A percentile compares a stretch with the other conserved stretches of the same genome.
phyloP scores from a whole-genome alignment of 2,888 invertebrate genomes.

The Magallana nippona region DNA sequence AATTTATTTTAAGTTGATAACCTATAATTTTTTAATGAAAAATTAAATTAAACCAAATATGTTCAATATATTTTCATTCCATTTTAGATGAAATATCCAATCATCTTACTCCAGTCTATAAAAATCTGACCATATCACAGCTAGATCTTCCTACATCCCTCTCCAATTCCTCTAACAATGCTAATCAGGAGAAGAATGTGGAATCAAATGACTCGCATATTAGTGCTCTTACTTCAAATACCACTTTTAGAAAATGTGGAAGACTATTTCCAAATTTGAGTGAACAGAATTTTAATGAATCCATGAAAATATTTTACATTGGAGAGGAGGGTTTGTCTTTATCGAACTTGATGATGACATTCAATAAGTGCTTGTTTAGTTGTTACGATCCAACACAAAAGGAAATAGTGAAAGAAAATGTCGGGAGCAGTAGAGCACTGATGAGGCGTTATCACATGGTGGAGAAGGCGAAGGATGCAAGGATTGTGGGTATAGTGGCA shows the following conservation, averaged over 20 bases:
- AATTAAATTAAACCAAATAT: background rate
- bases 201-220: background rate
- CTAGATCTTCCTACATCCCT: background rate
- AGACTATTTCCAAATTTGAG: slow-evolving; percentile 61
- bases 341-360: slow-evolving; percentile 83
- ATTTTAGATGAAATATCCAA: background rate
- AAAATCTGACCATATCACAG: slow-evolving; percentile 21
- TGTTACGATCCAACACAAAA: slow-evolving; percentile 77
- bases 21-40: too few species aligned
- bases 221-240: background rate
- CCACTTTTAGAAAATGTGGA: slow-evolving; percentile 57
- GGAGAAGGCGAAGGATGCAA: slow-evolving; percentile 95
- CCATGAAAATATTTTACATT: slow-evolving; percentile 85
- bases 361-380: slow-evolving; percentile 77
- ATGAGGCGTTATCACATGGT: slow-evolving; percentile 90
- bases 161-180: background rate
- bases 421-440: slow-evolving; percentile 83
- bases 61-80: background rate
- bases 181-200: background rate
- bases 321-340: slow-evolving; percentile 85
- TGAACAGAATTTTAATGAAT: slow-evolving; percentile 75
- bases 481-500: slow-evolving; percentile 92
- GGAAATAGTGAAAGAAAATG: slow-evolving; percentile 61
- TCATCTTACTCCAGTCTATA: background rate
- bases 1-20: background rate